Conservation (phyloP, 1,140 invertebrate species). For the Diorhabda elongata region DNA sequence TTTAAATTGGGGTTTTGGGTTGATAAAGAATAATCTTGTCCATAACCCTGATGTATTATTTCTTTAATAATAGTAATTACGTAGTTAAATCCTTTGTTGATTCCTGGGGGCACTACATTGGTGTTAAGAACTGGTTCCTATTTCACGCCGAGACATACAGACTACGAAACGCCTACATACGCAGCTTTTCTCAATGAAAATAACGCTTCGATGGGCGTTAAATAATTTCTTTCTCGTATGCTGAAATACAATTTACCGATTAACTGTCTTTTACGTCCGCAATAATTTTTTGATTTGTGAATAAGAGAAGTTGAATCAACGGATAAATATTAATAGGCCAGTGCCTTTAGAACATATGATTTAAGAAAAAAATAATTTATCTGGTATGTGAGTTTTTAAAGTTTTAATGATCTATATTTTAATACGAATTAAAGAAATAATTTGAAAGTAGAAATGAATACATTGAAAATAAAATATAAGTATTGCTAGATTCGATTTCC, state of each 20-base stretch:
- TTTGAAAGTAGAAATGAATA: too few relatives aligned
- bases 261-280: background rate
- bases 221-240: conserved; percentile 2
- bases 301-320: background rate
- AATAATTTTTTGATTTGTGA: background rate
- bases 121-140: background rate
- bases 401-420: too few relatives aligned
- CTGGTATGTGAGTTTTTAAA: too few relatives aligned
- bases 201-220: conserved; percentile 1
- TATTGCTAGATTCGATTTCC: too few relatives aligned
- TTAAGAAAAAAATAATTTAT: too few relatives aligned
- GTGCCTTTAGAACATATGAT: too few relatives aligned
- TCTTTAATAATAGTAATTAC: background rate
- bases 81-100: background rate
- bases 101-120: background rate
- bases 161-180: background rate
- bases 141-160: background rate
- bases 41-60: too few relatives aligned
- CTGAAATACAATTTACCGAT: conserved; percentile 2
- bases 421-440: too few relatives aligned
- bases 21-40: too few relatives aligned
- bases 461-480: too few relatives aligned
- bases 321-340: background rate
- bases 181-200: background rate
- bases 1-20: too few relatives aligned